phyloP scores from a whole-genome alignment of 64 coral and sea anemone species.

The Acropora tenuis region DNA sequence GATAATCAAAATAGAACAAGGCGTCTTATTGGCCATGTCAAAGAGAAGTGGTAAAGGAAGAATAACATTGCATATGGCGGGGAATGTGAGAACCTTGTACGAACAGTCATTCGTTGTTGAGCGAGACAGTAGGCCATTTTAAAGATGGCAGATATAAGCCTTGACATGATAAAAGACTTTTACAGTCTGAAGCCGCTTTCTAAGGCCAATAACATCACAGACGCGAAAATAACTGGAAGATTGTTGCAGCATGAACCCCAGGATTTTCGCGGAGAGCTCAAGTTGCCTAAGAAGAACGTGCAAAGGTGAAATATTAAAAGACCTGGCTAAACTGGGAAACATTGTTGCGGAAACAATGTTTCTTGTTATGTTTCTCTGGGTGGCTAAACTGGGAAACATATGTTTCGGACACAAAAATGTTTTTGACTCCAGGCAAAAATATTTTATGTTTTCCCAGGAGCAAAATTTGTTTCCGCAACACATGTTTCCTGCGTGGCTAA shows the following conservation, averaged over 20 bases:
- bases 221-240: conserved; percentile 61
- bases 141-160: conserved; percentile 80
- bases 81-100: neutral
- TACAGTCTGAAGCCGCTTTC: conserved; percentile 64
- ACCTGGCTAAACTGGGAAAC: neutral
- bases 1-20: neutral
- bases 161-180: conserved; percentile 76
- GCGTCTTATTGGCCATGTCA: conserved; percentile 5
- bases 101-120: neutral
- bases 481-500: too few relatives aligned
- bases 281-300: conserved; percentile 63
- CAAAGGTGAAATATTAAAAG: conserved; percentile 40
- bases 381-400: too few relatives aligned
- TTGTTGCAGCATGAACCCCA: conserved; percentile 19
- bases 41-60: neutral
- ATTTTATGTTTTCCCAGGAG: too few relatives aligned
- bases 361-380: too few relatives aligned
- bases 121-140: neutral
- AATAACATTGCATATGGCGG: conserved; percentile 27
- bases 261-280: conserved; percentile 61
- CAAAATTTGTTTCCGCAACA: too few relatives aligned
- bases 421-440: too few relatives aligned
- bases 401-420: too few relatives aligned
- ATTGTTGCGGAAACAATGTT: too few relatives aligned
- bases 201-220: conserved; percentile 31